Conservation (phyloP, 1,140 invertebrate species). For the Orchesella cincta region DNA sequence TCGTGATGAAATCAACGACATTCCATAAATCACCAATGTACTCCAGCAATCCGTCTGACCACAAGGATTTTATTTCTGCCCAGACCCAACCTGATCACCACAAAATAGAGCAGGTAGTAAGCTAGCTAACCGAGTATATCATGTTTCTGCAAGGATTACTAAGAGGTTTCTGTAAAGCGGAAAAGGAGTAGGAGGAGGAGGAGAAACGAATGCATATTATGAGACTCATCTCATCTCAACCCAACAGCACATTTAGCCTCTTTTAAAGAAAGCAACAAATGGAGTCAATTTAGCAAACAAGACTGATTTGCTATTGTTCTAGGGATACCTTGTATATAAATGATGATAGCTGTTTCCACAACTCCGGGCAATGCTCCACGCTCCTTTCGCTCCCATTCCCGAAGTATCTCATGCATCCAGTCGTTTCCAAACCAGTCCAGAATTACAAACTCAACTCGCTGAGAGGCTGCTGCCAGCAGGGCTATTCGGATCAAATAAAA, state of each 20-base stretch:
- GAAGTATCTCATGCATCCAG: constrained; percentile 70
- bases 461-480: constrained; percentile 77
- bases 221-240: no score
- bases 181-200: no score
- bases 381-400: constrained; percentile 74
- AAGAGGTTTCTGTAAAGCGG: no score
- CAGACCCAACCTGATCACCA: constrained; percentile 77
- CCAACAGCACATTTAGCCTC: no score
- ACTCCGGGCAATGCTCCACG: constrained; percentile 80
- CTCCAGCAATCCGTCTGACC: constrained; percentile 81
- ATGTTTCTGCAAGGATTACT: no score
- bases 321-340: constrained; percentile 74
- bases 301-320: constrained; percentile 45
- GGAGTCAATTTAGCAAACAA: neutral
- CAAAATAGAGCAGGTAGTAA: neutral
- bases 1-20: constrained; percentile 93
- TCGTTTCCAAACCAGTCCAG: constrained; percentile 75
- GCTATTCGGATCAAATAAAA: constrained; percentile 58
- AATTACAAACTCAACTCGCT: constrained; percentile 74
- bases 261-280: no score
- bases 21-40: constrained; percentile 95
- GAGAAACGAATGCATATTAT: no score
- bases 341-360: constrained; percentile 77
- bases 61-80: constrained; percentile 82
- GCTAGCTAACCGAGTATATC: no score